A percentile compares a stretch with the other conserved stretches of the same genome.
These are phyloP conservation scores for Tichodroma muraria DNA, from an alignment of 2,113 vertebrate species.

Conservation along the genomic window DNA sequence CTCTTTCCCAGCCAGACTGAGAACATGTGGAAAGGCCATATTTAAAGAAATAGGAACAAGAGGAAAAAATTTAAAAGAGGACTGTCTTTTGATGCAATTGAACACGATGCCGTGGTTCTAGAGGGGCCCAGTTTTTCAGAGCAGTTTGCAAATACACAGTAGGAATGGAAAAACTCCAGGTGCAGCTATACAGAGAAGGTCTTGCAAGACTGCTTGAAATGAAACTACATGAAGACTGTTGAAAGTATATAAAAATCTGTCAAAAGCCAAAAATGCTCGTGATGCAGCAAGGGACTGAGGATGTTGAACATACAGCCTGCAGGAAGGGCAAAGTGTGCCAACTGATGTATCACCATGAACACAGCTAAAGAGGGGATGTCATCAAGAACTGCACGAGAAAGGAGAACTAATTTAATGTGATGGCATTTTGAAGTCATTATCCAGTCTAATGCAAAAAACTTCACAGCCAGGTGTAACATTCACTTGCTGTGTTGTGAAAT, in stretches of 20 bases:
- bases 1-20: neutral
- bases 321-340: neutral
- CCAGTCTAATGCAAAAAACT: neutral
- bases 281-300: neutral
- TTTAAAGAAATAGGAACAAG: neutral
- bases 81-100: neutral
- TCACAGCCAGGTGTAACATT: neutral
- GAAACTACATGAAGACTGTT: neutral
- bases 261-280: neutral
- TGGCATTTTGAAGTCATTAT: neutral
- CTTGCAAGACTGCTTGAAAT: neutral
- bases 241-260: neutral
- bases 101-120: rapidly evolving
- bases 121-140: neutral
- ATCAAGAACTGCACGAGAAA: neutral
- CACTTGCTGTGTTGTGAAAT: neutral
- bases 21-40: neutral
- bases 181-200: neutral
- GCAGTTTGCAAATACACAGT: neutral
- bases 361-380: neutral
- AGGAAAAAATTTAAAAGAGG: neutral
- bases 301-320: neutral
- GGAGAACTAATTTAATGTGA: neutral
- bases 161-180: neutral
- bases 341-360: neutral